These are phyloP conservation scores for Cettia cetti DNA, from an alignment of 2,113 vertebrate species.

Conservation along the genomic window DNA sequence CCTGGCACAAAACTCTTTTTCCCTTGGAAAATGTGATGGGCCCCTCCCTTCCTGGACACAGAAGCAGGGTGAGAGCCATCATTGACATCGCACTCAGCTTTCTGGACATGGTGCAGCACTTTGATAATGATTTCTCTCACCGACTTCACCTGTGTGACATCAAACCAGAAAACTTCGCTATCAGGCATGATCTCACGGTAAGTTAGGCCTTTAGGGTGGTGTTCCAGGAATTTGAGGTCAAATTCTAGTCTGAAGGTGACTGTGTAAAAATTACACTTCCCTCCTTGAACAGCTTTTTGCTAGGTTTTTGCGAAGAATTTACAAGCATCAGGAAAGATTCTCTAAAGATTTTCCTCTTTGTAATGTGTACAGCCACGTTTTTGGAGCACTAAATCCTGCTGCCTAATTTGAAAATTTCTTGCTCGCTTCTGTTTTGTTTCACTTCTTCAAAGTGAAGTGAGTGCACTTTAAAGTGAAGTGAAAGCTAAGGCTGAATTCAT, in stretches of 20 bases:
- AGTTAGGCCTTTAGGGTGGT: conserved; percentile 30
- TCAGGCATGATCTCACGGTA: conserved; percentile 92
- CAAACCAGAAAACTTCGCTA: conserved; percentile 96
- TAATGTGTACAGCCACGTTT: background rate
- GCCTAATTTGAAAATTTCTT: background rate
- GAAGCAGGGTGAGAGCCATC: conserved; percentile 61
- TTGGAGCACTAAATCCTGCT: background rate
- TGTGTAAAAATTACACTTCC: background rate
- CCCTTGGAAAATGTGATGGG: conserved; percentile 74
- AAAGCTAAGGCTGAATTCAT: background rate
- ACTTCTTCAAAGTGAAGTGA: background rate
- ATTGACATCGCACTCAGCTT: conserved; percentile 91
- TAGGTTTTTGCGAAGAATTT: background rate
- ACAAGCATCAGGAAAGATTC: background rate
- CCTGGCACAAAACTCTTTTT: conserved; percentile 89
- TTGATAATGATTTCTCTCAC: conserved; percentile 91
- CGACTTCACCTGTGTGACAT: conserved; percentile 93
- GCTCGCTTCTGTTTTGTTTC: background rate
- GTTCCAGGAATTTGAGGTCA: background rate
- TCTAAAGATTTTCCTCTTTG: background rate
- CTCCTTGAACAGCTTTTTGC: background rate
- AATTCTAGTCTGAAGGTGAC: background rate
- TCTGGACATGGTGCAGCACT: conserved; percentile 92
- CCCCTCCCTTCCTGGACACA: conserved; percentile 14
- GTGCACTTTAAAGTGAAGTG: no score